These are phyloP conservation scores for Carposina sasakii DNA, from an alignment of 1,140 invertebrate genomes.

Conservation along the genomic window DNA sequence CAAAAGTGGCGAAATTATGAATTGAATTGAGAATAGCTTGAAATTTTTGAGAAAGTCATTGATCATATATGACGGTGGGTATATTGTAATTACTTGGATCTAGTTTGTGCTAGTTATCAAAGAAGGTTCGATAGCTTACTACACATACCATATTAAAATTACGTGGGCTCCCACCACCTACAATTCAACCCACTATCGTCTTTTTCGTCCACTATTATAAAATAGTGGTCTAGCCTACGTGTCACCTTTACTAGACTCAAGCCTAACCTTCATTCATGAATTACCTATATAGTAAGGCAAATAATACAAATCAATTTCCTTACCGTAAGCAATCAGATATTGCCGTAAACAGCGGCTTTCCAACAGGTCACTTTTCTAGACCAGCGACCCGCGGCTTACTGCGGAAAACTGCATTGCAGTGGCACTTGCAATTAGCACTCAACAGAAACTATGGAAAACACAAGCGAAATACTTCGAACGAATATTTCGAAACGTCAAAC, in stretches of 20 bases:
- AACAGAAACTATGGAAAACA: constrained; percentile 16
- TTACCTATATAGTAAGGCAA: constrained; percentile 1
- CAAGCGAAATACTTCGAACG: constrained; percentile 31
- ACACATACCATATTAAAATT: constrained; percentile 53
- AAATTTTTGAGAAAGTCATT: constrained; percentile 12
- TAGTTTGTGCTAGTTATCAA: constrained; percentile 43
- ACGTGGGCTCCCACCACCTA: constrained; percentile 57
- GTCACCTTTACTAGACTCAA: constrained; percentile 42
- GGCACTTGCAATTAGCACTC: too few relatives aligned
- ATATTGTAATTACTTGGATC: constrained; percentile 22
- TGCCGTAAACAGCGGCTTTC: constrained; percentile 33
- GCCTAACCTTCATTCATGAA: constrained; percentile 30
- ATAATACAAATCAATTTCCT: neutral
- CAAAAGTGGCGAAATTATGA: too few relatives aligned
- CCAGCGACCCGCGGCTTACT: constrained; percentile 23
- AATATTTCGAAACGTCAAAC: constrained; percentile 53
- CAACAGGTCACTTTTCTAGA: constrained; percentile 28
- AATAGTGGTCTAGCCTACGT: constrained; percentile 56
- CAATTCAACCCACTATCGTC: constrained; percentile 51
- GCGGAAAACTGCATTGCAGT: constrained; percentile 17
- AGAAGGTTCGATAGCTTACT: constrained; percentile 47
- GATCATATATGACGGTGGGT: too few relatives aligned
- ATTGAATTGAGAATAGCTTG: too few relatives aligned
- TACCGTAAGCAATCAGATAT: neutral
- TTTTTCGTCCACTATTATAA: constrained; percentile 55